Evolutionary conservation across 1,140 invertebrate genomes (phyloP).

Genomic region (Lamellibrachia luymesi): DNA sequence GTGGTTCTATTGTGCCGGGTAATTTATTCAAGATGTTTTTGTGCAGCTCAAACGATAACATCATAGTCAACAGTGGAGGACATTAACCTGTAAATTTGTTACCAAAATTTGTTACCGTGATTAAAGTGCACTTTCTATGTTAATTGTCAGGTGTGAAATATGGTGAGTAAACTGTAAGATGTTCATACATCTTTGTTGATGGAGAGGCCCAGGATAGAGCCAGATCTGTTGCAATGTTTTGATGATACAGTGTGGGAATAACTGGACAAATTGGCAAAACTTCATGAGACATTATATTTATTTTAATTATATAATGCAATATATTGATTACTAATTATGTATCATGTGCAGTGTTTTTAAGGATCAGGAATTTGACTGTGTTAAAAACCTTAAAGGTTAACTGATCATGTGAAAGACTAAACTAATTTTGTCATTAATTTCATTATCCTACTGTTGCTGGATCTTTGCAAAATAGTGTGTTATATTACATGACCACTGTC

Average conservation of each 20-base stretch:
- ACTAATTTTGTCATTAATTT: not conserved
- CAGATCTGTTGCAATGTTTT: not conserved
- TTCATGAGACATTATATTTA: not conserved
- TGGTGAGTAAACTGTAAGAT: not conserved
- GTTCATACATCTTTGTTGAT: not conserved
- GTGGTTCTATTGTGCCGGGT: not conserved
- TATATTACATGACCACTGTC: not conserved
- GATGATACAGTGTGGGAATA: not conserved
- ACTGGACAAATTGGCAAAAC: not conserved
- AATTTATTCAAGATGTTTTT: conserved; percentile 2
- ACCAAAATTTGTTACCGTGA: not conserved
- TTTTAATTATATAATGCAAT: not conserved
- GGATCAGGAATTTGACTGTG: too few species aligned
- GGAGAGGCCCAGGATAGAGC: not conserved
- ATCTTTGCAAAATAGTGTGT: not conserved
- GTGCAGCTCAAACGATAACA: not conserved
- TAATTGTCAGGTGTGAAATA: not conserved
- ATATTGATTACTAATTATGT: not conserved
- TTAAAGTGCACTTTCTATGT: not conserved
- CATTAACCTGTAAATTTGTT: not conserved
- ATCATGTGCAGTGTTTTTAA: too few species aligned
- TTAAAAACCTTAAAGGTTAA: too few species aligned
- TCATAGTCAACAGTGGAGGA: not conserved
- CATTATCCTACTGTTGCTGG: not conserved
- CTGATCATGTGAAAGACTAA: not conserved